Evolutionary conservation across 2,113 vertebrate species (phyloP).

Genomic region (Pardalotus punctatus): DNA sequence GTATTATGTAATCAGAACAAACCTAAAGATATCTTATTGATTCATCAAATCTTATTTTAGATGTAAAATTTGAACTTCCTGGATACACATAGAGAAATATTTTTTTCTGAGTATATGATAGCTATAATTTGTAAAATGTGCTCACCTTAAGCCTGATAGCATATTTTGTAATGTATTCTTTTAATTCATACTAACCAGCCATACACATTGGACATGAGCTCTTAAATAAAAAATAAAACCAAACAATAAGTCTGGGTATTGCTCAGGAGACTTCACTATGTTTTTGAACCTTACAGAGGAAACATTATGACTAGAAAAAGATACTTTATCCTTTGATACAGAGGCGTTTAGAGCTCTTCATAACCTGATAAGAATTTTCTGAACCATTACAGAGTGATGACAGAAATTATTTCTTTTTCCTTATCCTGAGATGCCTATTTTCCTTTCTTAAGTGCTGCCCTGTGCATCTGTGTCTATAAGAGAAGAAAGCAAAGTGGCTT

Average conservation of each 20-base stretch:
- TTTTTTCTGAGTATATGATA: not conserved
- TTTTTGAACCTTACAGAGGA: not conserved
- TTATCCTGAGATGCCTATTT: not conserved
- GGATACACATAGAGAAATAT: not conserved
- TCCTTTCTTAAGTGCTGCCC: not conserved
- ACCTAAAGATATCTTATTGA: not conserved
- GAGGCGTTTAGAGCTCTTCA: not conserved
- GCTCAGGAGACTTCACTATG: not conserved
- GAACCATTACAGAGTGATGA: not conserved
- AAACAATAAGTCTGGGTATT: not conserved
- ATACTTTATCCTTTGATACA: not conserved
- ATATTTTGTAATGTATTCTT: not conserved
- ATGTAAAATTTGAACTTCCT: not conserved
- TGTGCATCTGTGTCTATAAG: not conserved
- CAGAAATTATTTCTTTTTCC: not conserved
- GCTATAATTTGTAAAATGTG: not conserved
- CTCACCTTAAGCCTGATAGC: not conserved
- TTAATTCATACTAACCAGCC: not conserved
- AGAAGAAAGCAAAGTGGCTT: not conserved
- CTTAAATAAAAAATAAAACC: not conserved
- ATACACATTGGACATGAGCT: not conserved
- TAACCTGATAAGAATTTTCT: not conserved
- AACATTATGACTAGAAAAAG: not conserved
- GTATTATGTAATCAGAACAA: not conserved
- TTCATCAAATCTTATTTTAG: not conserved